Percentiles rank a stretch among this genome's conserved stretches.
phyloP scores from a whole-genome alignment of 2,888 invertebrate species.

The Amaurobius ferox region DNA sequence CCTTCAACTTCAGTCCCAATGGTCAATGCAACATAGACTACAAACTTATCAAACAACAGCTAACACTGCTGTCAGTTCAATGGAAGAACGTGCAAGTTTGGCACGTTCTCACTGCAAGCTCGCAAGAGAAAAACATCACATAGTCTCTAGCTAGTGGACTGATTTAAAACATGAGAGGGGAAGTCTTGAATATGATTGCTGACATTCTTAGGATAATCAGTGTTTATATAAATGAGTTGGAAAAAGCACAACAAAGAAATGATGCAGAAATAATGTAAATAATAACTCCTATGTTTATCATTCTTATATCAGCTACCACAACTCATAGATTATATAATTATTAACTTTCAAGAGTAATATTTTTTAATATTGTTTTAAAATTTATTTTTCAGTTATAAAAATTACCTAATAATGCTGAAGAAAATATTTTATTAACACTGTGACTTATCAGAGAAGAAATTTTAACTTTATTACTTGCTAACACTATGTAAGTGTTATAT shows the following conservation, averaged over 20 bases:
- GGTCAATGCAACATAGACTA: constrained; percentile 45
- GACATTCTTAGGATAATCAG: constrained; percentile 21
- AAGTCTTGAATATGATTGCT: constrained; percentile 15
- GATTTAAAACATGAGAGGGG: constrained; percentile 26
- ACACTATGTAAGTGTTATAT: too few relatives aligned
- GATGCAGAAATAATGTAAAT: neutral
- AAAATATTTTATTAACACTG: too few relatives aligned
- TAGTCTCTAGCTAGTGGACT: constrained; percentile 41
- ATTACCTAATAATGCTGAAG: too few relatives aligned
- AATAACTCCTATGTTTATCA: constrained; percentile 13
- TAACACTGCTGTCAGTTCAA: constrained; percentile 32
- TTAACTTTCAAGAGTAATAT: too few relatives aligned
- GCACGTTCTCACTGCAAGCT: constrained; percentile 50
- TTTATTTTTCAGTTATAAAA: too few relatives aligned
- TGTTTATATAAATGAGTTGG: constrained; percentile 7
- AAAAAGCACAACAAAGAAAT: neutral
- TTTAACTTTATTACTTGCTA: too few relatives aligned
- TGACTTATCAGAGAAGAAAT: too few relatives aligned
- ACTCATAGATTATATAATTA: too few relatives aligned
- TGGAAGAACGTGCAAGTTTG: constrained; percentile 57
- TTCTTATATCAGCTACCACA: too few relatives aligned
- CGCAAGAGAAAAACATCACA: constrained; percentile 38
- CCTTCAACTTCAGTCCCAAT: constrained; percentile 31
- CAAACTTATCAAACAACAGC: constrained; percentile 27
- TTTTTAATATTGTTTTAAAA: too few relatives aligned